Evolutionary conservation across 2,888 invertebrate species (phyloP), one percentile per base, ranked within the genome.

Genomic region (Criorhina ranunculi): DNA sequence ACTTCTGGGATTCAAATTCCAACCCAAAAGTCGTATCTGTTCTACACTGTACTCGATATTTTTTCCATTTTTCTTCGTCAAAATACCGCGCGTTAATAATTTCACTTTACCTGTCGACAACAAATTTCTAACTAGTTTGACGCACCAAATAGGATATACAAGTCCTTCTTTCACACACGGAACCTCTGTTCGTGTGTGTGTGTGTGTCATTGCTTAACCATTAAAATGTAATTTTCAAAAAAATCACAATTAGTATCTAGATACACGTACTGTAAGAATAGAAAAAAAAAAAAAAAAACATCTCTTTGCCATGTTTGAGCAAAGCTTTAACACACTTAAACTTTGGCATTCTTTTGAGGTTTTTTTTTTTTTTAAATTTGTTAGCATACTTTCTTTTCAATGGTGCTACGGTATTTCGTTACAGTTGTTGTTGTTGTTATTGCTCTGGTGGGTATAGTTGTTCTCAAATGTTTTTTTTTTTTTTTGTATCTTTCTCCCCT

Each of bases 331-430:
- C 44, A 40, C 19, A 37, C 73, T 19, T 53, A 40, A 12, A 37
- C 73, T 19, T 53, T 35, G 53, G 44, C 44, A 55, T 37, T 73
- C 8, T 42, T 62, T 40, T 40, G 7, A 6, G n/a, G 19, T 24
- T 57, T 35, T 31, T 8, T 35, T 55, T 51, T 49, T 12, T 33
- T 33, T 44, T 46, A 66, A 62, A 33, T 64, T 35, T 60, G 33
- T 72, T 79, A 64, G 51, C 81, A 81, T 76, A 81, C 81, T 81
- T 81, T 81, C 76, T 81, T 76, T 81, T 81, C 55, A 49, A 73
- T 37, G 51, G 33, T 67, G 42, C 46, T 67, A 66, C 66, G 59
- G 72, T 78, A 44, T 78, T 49, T 62, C 64, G 66, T 67, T 49
- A 53, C 53, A 59, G 60, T 44, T 40, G 66, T 49, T 67, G 53